Evolutionary conservation across 2,888 invertebrate species (phyloP), one percentile per base, ranked within the genome.

Genomic region (Aspidapion aeneum): DNA sequence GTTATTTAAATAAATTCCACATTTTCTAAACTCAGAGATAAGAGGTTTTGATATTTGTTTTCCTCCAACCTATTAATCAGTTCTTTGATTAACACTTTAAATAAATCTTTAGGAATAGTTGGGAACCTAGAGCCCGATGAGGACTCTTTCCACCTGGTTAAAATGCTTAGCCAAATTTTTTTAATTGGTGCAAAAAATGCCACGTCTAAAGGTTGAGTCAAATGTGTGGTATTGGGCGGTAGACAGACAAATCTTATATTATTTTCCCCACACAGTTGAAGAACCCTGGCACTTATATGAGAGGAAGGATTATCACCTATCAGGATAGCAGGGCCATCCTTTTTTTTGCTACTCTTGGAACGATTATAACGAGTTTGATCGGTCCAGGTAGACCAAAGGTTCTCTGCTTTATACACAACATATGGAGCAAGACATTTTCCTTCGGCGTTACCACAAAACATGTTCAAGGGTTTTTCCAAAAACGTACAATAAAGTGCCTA

Each of bases 191-290:
- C 59, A 57, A 61, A 58, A 63, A 63, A 63, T 21, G 61, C 63
- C 21, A 63, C 51, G 64, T 74, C 75, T 19, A 75, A 68, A 5
- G 73, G 74, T 60, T 75, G 74, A 1, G 68, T 65, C 16, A 73
- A 73, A 74, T 63, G 65, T 5, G 74, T 75, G 20, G 72, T 67
- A 64, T 77, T 76, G 21, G 75, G 70, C 22, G 75, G 75, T 50
- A 76, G 65, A 57, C 64, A 70, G 17, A 78, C 68, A 67, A 78
- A 78, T 21, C 61, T 64, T 60, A 79, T 77, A 66, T 76, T 70
- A 65, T 76, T 70, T 57, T 72, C 67, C 52, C 72, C 66, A 68
- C 78, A 77, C 16, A 63, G 22, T 49, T 68, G 19, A 18, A 77
- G 57, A 57, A 77, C 72, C 49, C 66, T 65, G 19, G 60, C 57